A percentile compares a stretch with the other conserved stretches of the same genome.
Evolutionary conservation across 2,888 invertebrate species (phyloP).

Genomic region (Campoplex nolae): DNA sequence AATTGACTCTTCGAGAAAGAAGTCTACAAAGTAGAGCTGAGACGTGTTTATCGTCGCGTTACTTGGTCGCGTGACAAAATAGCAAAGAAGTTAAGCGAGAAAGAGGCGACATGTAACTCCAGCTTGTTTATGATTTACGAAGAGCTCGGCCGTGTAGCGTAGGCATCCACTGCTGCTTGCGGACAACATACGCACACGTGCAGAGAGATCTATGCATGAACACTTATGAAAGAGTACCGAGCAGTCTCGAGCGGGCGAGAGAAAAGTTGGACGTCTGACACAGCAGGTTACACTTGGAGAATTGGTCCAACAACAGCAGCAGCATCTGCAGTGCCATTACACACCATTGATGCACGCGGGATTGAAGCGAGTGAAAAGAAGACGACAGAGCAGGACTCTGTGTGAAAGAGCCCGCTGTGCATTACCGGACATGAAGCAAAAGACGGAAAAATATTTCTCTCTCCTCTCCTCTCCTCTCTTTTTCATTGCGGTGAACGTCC

Average conservation of each 20-base stretch:
- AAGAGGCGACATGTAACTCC: constrained; percentile 55
- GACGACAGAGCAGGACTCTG: neutral
- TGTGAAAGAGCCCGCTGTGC: constrained; percentile 38
- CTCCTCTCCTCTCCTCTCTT: neutral
- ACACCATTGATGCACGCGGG: constrained; percentile 15
- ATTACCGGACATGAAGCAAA: constrained; percentile 17
- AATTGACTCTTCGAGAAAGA: neutral
- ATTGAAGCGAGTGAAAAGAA: constrained; percentile 21
- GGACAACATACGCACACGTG: neutral
- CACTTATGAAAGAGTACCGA: neutral
- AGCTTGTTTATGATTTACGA: constrained; percentile 65
- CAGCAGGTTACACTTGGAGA: constrained; percentile 60
- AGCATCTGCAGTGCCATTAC: constrained; percentile 30
- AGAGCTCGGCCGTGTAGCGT: constrained; percentile 32
- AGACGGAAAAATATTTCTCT: constrained; percentile 21
- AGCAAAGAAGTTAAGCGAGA: constrained; percentile 58
- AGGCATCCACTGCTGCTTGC: constrained; percentile 18
- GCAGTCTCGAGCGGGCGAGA: constrained; percentile 39
- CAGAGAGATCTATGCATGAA: neutral
- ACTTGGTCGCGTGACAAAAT: constrained; percentile 59
- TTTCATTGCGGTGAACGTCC: neutral
- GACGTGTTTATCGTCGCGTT: constrained; percentile 61
- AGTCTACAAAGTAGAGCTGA: constrained; percentile 7
- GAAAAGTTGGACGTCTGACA: constrained; percentile 57
- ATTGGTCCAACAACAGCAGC: constrained; percentile 48